Evolutionary conservation across 2,113 vertebrate genomes (phyloP).

Genomic region (Microcebus murinus): DNA sequence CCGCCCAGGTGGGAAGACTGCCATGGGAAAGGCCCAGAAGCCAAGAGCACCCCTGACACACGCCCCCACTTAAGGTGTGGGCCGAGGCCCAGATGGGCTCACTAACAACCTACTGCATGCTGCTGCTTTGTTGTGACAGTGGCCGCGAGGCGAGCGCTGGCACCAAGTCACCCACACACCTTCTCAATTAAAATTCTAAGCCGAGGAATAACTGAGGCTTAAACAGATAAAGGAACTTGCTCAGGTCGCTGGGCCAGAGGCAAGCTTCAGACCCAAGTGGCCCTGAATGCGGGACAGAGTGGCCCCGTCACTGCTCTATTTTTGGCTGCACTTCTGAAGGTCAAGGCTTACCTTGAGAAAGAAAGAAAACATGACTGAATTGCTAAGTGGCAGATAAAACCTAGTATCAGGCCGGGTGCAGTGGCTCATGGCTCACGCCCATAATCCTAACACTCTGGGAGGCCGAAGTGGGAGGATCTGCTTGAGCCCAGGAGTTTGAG

Average conservation of each 20-base stretch:
- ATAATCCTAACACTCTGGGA: too few relatives aligned
- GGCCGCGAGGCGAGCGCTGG: neutral
- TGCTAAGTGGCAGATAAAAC: neutral
- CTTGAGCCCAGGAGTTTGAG: too few relatives aligned
- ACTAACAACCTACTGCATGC: neutral
- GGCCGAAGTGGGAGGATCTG: too few relatives aligned
- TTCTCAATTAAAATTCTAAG: neutral
- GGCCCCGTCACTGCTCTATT: neutral
- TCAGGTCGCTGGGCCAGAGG: neutral
- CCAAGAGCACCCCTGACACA: neutral
- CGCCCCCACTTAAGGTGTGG: accelerated
- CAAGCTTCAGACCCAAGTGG: neutral
- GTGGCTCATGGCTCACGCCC: too few relatives aligned
- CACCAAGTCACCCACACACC: neutral
- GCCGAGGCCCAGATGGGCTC: neutral
- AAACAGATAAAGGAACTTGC: neutral
- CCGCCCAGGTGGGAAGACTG: neutral
- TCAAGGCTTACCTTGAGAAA: neutral
- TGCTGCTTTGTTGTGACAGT: neutral
- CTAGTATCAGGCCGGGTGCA: neutral
- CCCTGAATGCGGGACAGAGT: neutral
- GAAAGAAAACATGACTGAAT: neutral
- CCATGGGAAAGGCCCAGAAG: neutral
- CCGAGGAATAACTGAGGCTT: neutral
- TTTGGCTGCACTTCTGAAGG: neutral